These are phyloP conservation scores for Lithobates pipiens DNA, from an alignment of 2,797 vertebrate genomes.

Conservation along the genomic window DNA sequence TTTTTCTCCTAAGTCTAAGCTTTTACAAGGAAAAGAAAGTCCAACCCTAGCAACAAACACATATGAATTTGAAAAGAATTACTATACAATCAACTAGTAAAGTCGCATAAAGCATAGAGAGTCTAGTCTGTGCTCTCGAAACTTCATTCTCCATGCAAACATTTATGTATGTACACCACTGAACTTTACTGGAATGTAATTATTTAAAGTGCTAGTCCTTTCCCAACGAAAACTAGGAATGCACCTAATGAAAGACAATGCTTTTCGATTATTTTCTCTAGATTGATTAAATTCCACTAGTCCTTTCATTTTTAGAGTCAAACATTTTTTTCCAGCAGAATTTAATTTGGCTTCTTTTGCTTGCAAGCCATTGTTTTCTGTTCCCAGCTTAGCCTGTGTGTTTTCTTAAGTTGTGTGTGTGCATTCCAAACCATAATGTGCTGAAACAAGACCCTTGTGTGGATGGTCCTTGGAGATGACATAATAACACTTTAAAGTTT, in stretches of 20 bases:
- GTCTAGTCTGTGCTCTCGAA: background rate
- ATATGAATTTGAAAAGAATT: too few species aligned
- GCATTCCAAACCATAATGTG: slow-evolving; percentile 49
- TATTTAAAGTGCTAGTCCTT: slow-evolving; percentile 74
- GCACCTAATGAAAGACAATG: slow-evolving; percentile 71
- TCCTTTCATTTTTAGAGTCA: slow-evolving; percentile 68
- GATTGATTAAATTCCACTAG: slow-evolving; percentile 72
- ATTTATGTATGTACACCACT: slow-evolving; percentile 65
- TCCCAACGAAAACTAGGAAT: slow-evolving; percentile 67
- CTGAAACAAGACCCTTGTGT: slow-evolving; percentile 30
- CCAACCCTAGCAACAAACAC: too few species aligned
- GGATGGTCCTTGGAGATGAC: slow-evolving; percentile 45
- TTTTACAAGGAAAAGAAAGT: too few species aligned
- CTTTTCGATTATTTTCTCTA: slow-evolving; percentile 75
- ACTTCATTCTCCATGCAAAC: slow-evolving; percentile 22
- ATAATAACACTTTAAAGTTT: slow-evolving; percentile 48
- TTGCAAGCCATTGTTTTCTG: slow-evolving; percentile 70
- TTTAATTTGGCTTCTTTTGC: slow-evolving; percentile 65
- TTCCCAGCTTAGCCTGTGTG: slow-evolving; percentile 64
- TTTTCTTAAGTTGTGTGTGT: slow-evolving; percentile 62
- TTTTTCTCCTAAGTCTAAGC: too few species aligned
- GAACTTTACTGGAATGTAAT: slow-evolving; percentile 74
- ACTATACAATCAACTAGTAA: too few species aligned
- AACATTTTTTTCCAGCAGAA: slow-evolving; percentile 67
- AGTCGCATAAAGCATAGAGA: too few species aligned